Percentiles rank a stretch among this genome's conserved stretches.
These are phyloP conservation scores for Xestia rhomboidea DNA, from an alignment of 2,888 invertebrate genomes.

Conservation along the genomic window DNA sequence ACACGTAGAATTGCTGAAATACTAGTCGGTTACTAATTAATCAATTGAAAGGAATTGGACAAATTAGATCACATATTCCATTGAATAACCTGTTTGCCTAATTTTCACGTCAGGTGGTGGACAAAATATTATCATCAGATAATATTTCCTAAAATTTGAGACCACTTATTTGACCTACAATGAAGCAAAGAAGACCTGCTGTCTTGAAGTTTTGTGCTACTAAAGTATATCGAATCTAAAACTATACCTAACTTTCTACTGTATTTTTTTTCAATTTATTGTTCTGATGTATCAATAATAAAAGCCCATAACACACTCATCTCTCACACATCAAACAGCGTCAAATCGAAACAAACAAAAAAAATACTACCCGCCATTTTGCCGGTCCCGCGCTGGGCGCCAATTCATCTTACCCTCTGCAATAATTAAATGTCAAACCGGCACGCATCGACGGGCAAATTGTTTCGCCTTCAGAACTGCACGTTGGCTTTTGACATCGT, in stretches of 20 bases:
- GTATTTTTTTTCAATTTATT: background rate
- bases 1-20: slow-evolving; percentile 15
- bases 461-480: slow-evolving; percentile 68
- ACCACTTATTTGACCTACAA: background rate
- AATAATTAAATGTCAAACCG: slow-evolving; percentile 74
- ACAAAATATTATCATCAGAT: background rate
- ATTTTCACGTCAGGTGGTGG: background rate
- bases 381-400: slow-evolving; percentile 55
- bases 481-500: slow-evolving; percentile 61
- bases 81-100: slow-evolving; percentile 1
- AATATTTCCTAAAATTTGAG: background rate
- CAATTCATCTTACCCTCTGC: slow-evolving; percentile 69
- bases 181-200: background rate
- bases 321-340: slow-evolving; percentile 1
- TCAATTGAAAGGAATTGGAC: background rate
- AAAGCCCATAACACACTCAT: background rate
- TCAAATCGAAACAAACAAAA: slow-evolving; percentile 41
- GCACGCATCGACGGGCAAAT: slow-evolving; percentile 70
- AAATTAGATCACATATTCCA: background rate
- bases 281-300: background rate
- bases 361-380: slow-evolving; percentile 31
- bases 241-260: background rate
- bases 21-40: slow-evolving; percentile 10
- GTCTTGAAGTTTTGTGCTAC: background rate
- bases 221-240: background rate